Percentiles rank a stretch among this genome's conserved stretches.
Conservation (phyloP, 2,797 vertebrate genomes). For the Phrynocephalus vlangalii region DNA sequence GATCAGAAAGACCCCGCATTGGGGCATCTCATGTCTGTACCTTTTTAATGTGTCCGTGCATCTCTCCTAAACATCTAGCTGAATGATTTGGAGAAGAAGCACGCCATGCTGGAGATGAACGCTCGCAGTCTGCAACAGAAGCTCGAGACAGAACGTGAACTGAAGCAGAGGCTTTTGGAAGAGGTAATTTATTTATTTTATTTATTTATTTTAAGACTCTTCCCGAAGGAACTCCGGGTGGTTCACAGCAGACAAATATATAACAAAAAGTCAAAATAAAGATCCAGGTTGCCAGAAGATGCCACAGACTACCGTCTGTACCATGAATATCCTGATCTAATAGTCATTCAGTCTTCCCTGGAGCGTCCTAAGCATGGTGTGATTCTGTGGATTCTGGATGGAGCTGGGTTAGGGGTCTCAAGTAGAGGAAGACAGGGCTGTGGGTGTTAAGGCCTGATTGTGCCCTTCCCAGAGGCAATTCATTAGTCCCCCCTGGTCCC, state of each 20-base stretch:
- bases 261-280: too few species aligned
- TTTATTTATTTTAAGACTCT: too few species aligned
- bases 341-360: not conserved
- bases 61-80: slow-evolving; percentile 79
- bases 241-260: too few species aligned
- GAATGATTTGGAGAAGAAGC: slow-evolving; percentile 98
- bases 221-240: too few species aligned
- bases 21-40: not conserved
- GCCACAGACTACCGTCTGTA: too few species aligned
- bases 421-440: not conserved
- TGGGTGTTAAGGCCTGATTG: not conserved
- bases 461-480: not conserved
- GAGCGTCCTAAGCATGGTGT: not conserved
- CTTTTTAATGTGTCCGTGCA: slow-evolving; percentile 4
- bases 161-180: slow-evolving; percentile 97
- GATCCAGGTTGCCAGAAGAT: not conserved
- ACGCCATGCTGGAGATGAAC: slow-evolving; percentile 98
- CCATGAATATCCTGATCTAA: not conserved
- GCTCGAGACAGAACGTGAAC: slow-evolving; percentile 94
- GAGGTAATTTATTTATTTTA: slow-evolving; percentile 82
- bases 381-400: not conserved
- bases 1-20: not conserved
- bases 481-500: not conserved
- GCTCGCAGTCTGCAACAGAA: slow-evolving; percentile 98
- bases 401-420: too few species aligned